phyloP scores from a whole-genome alignment of 2,113 vertebrate species.

The Cisticola juncidis region DNA sequence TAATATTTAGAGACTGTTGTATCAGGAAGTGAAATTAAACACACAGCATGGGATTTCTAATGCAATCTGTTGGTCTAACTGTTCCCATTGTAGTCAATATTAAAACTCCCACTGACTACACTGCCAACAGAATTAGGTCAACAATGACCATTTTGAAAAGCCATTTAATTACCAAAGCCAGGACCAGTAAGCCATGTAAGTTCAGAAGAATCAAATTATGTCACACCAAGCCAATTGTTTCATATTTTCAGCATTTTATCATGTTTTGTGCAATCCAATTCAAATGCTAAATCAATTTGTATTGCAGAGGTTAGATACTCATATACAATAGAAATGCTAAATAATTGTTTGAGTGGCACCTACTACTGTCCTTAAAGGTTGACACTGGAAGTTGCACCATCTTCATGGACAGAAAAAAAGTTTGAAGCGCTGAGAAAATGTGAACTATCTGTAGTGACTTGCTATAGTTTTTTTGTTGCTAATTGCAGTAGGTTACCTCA shows the following conservation, averaged over 20 bases:
- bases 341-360: background rate
- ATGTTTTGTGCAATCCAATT: background rate
- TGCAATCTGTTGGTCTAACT: slow-evolving; percentile 43
- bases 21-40: slow-evolving; percentile 57
- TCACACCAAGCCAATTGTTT: background rate
- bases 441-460: background rate
- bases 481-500: background rate
- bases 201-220: background rate
- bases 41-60: slow-evolving; percentile 43
- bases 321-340: background rate
- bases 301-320: background rate
- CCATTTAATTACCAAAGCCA: slow-evolving; percentile 30
- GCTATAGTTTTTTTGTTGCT: background rate
- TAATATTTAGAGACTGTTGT: slow-evolving; percentile 58
- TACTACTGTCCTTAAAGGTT: background rate
- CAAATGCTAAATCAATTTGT: background rate
- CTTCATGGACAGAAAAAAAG: background rate
- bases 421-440: background rate
- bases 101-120: slow-evolving; percentile 27
- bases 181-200: background rate
- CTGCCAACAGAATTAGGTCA: slow-evolving; percentile 1
- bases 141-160: slow-evolving; percentile 37
- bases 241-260: background rate
- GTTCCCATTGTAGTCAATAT: slow-evolving; percentile 27
- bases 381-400: background rate